Conservation (phyloP, 2,797 vertebrate genomes). For the Labroides dimidiatus region DNA sequence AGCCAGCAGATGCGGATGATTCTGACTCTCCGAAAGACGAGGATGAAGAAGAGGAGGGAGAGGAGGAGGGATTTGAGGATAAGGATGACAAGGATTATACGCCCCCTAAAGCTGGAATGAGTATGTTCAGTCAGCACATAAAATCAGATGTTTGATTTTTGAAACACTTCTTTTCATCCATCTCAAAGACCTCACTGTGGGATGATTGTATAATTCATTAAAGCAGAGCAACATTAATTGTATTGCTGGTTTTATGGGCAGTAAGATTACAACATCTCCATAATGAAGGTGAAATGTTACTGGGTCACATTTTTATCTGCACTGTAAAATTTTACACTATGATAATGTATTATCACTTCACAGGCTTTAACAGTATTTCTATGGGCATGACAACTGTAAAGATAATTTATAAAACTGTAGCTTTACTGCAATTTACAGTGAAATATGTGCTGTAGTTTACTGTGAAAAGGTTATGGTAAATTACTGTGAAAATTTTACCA, state of each 20-base stretch:
- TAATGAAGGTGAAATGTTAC: conserved; percentile 2
- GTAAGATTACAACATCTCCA: not conserved
- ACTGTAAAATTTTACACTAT: no score
- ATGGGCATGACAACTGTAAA: no score
- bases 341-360: no score
- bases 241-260: conserved; percentile 1
- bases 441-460: no score
- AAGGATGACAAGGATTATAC: conserved; percentile 71
- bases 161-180: conserved; percentile 7
- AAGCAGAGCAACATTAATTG: not conserved
- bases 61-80: conserved; percentile 59
- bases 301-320: not conserved
- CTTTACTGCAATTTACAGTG: no score
- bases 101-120: conserved; percentile 74
- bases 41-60: conserved; percentile 86
- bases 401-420: no score
- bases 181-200: conserved; percentile 14
- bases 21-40: conserved; percentile 91
- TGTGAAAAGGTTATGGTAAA: no score
- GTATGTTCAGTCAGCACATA: conserved; percentile 63
- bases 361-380: no score
- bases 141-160: conserved; percentile 55
- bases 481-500: no score
- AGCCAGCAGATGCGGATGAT: conserved; percentile 94
- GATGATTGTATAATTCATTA: conserved; percentile 18